Conservation (phyloP, 2,113 vertebrate species). For the Delphinus delphis region DNA sequence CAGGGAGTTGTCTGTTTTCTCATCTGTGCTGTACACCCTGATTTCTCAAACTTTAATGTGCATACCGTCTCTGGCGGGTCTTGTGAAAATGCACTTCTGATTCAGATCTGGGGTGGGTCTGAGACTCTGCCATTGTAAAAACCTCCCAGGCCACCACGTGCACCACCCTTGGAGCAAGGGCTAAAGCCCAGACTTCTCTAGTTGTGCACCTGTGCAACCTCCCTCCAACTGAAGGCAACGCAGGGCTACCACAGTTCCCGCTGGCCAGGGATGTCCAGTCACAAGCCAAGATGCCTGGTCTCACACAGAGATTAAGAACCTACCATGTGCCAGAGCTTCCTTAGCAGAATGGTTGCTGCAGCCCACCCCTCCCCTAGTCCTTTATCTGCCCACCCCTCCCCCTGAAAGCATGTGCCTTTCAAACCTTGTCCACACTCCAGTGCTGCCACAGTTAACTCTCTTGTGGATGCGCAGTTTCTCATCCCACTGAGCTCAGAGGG, state of each 20-base stretch:
- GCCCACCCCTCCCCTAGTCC: neutral
- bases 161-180: neutral
- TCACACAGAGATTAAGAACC: neutral
- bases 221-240: neutral
- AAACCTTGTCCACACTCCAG: neutral
- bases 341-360: neutral
- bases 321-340: neutral
- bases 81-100: neutral
- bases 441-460: neutral
- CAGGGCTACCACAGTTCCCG: neutral
- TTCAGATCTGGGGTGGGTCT: neutral
- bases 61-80: accelerated
- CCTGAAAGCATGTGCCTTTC: neutral
- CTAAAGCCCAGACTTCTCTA: neutral
- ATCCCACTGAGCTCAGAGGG: neutral
- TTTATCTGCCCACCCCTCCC: too few species aligned
- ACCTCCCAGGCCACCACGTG: accelerated
- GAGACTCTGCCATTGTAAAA: neutral
- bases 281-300: neutral
- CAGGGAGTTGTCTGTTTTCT: neutral
- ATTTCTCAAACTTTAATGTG: neutral
- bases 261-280: neutral
- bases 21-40: accelerated
- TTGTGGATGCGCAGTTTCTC: neutral
- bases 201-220: neutral